Evolutionary conservation across 2,113 vertebrate genomes (phyloP).

Genomic region (Mola mola): DNA sequence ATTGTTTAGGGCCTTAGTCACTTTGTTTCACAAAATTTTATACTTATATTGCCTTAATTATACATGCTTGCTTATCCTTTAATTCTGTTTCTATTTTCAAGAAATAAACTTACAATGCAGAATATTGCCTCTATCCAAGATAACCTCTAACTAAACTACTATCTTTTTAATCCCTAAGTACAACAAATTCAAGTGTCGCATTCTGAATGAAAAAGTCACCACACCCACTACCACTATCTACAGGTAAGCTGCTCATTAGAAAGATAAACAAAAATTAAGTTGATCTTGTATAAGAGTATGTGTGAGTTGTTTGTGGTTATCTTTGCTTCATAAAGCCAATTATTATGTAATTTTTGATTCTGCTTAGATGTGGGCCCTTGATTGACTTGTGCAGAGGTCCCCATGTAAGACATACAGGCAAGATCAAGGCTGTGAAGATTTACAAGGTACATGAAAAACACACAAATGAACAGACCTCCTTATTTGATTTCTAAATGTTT

Average conservation of each 20-base stretch:
- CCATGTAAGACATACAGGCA: conserved; percentile 96
- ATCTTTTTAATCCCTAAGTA: conserved; percentile 82
- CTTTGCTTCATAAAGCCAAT: not conserved
- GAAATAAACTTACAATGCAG: too few relatives aligned
- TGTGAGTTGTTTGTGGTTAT: not conserved
- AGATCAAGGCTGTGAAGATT: conserved; percentile 95
- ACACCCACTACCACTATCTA: conserved; percentile 97
- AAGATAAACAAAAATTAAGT: not conserved
- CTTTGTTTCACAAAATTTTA: too few relatives aligned
- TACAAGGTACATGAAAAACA: conserved; percentile 86
- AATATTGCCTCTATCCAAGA: too few relatives aligned
- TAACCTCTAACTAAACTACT: too few relatives aligned
- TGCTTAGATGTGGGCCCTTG: conserved; percentile 90
- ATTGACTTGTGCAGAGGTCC: conserved; percentile 97
- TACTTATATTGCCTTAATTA: too few relatives aligned
- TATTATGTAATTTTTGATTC: not conserved
- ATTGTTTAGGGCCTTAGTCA: too few relatives aligned
- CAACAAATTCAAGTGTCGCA: conserved; percentile 98
- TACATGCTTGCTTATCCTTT: too few relatives aligned
- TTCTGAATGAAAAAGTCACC: conserved; percentile 96
- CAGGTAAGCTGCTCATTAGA: conserved; percentile 78
- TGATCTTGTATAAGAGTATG: not conserved
- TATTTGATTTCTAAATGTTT: not conserved
- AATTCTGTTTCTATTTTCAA: too few relatives aligned
- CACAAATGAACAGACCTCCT: not conserved